Base-by-base conservation (phyloP, 2,113 vertebrate species). In the Tyto alba region DNA sequence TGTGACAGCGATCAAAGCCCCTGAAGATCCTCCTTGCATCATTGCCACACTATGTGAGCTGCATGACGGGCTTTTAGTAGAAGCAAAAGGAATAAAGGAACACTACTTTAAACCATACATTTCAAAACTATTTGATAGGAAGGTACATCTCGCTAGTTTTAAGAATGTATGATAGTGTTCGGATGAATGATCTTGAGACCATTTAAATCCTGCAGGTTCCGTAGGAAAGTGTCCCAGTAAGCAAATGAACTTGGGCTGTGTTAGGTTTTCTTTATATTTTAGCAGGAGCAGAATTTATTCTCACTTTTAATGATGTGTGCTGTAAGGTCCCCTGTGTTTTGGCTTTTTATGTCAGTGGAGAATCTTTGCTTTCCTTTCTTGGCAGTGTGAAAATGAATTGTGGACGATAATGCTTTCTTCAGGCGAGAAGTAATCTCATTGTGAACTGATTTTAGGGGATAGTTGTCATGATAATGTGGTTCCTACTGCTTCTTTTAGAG, bases 31-130 rank as follows among this genome's bases (percentile, higher is more conserved):
- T 88, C 98, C 98, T 0, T 99, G 99, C n/a, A 98, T 99, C 93
- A 97, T 99, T 94, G 98, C 99, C 87, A 76, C 97, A 1, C 96
- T 99, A 16, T 99, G 99, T 62, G 98, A 99, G 87, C 98, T 99
- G 43, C 99, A 99, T 3, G 99, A 99, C 1, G 99, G 99, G 25
- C 98, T 99, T 93, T 97, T 99, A 21, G 98, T 99, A 59, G 99
- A 99, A 88, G 99, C 99, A 0, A 99, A 99, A 92, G 99, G 99
- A 95, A 99, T 99, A 97, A 99, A 99, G 81, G 99, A 99, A 88
- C 99, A 99, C 98, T 99, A 99, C 96, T 99, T 99, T 95, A 99
- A 98, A 85, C 99, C 99, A 1, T 99, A 99, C 97, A 99, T 99
- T 68, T 98, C 98, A 85, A 99, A 98, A 52, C 98, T 99, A 6